Evolutionary conservation across 2,797 vertebrate genomes (phyloP), one percentile per base, ranked within the genome.

Genomic region (Gymnothorax javanicus): DNA sequence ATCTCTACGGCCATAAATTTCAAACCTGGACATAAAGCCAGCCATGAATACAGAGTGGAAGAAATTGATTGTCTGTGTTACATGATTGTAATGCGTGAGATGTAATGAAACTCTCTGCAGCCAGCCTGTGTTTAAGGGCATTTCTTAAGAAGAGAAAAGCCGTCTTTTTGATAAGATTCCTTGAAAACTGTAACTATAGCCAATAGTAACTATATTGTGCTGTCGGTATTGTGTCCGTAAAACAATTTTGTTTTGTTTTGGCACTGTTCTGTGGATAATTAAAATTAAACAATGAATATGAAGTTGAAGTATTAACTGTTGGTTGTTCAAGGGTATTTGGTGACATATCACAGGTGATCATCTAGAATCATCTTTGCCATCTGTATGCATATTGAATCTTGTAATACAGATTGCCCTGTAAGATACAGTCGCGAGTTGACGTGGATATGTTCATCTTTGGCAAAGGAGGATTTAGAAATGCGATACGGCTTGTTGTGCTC

Each of bases 11-110:
- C 82, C 86, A 84, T 91, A 92, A 92, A 93, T 91, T 87, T 89
- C 84, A 67, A 56, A 64, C 84, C 84, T 69, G 56, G 88, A 88
- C 86, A 58, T 89, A 88, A 87, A 88, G 84, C 84, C n/a, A 69
- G 86, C 86, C 89, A 88, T 89, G 90, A 91, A 88, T 90, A 87
- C 88, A 91, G 88, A 91, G 90, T 89, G 86, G 87, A 88, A 84
- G 82, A 84, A 90, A 91, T 92, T 93, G 91, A 91, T 92, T 89
- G 89, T 75, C 89, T 84, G 56, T 75, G 88, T 89, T 89, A 88
- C 88, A 82, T n/a, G 85, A 88, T 86, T 73, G 56, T 88, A 89
- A 89, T 91, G 86, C 87, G 84, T 79, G 84, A 86, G 85, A 84
- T 75, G 89, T 87, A 90, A 91, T 92, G 90, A 90, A 89, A 91